Conservation (phyloP, 2,113 vertebrate genomes). For the Limanda limanda region DNA sequence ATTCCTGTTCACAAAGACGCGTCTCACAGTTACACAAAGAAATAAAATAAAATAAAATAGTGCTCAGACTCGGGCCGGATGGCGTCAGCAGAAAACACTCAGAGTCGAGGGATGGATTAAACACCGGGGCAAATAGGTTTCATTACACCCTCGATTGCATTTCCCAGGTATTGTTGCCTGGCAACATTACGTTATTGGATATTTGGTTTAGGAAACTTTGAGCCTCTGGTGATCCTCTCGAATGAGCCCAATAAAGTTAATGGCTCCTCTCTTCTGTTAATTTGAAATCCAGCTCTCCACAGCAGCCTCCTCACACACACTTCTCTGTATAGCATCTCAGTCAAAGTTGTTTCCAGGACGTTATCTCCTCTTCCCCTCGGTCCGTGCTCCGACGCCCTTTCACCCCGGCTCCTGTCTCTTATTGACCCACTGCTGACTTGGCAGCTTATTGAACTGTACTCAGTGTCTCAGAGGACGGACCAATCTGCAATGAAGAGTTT, state of each 20-base stretch:
- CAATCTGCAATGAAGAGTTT: no score
- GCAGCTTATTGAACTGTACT: no score
- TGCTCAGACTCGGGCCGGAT: background rate
- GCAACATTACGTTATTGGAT: slow-evolving; percentile 66
- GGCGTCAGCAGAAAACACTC: slow-evolving; percentile 7
- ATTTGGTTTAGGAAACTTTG: slow-evolving; percentile 58
- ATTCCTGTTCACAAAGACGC: background rate
- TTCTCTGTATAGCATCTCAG: background rate
- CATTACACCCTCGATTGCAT: slow-evolving; percentile 71
- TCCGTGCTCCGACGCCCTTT: slow-evolving; percentile 26
- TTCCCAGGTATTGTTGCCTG: slow-evolving; percentile 62
- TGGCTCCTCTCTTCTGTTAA: slow-evolving; percentile 11
- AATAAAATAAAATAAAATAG: background rate
- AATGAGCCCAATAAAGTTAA: slow-evolving; percentile 59
- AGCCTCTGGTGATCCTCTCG: slow-evolving; percentile 56
- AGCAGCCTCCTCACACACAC: background rate
- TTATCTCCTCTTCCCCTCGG: slow-evolving; percentile 10
- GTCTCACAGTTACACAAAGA: background rate
- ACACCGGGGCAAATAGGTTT: slow-evolving; percentile 53
- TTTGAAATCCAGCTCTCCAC: background rate
- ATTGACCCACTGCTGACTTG: slow-evolving; percentile 39
- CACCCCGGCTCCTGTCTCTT: slow-evolving; percentile 37
- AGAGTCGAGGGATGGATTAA: slow-evolving; percentile 5
- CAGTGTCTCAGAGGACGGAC: slow-evolving; percentile 20
- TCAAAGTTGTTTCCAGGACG: slow-evolving; percentile 12